Conservation (phyloP, 2,888 invertebrate species). For the Metacarcinus magister region DNA sequence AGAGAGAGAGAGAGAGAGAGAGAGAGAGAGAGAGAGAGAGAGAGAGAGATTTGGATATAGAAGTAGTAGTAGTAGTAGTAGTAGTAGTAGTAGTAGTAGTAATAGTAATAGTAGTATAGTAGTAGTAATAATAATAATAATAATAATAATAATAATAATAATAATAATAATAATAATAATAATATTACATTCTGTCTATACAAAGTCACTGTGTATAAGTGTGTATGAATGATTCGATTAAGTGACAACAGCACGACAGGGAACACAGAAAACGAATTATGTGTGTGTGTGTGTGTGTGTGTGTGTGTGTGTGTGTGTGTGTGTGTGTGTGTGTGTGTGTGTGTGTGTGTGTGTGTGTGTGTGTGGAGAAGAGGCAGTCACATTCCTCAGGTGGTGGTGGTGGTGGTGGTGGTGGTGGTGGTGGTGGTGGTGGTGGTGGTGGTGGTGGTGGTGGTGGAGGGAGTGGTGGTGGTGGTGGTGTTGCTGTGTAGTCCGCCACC, state of each 20-base stretch:
- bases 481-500: neutral
- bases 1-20: conserved; percentile 48
- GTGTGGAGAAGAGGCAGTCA: neutral
- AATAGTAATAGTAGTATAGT: neutral
- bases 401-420: neutral
- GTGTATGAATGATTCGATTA: conserved; percentile 33
- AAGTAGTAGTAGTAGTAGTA: neutral
- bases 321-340: conserved; percentile 29
- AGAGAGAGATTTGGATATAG: neutral
- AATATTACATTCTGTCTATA: neutral
- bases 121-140: neutral
- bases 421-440: neutral
- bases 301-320: conserved; percentile 40
- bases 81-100: neutral
- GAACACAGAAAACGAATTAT: conserved; percentile 31
- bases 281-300: neutral
- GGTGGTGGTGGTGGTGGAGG: neutral
- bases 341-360: conserved; percentile 38
- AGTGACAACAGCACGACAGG: conserved; percentile 20
- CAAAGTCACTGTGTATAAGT: neutral
- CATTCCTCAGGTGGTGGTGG: conserved; percentile 18
- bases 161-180: neutral
- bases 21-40: conserved; percentile 48
- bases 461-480: neutral
- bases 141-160: neutral